These are phyloP conservation scores for Propithecus deckenii DNA, from an alignment of 2,797 vertebrate genomes.

Conservation along the genomic window DNA sequence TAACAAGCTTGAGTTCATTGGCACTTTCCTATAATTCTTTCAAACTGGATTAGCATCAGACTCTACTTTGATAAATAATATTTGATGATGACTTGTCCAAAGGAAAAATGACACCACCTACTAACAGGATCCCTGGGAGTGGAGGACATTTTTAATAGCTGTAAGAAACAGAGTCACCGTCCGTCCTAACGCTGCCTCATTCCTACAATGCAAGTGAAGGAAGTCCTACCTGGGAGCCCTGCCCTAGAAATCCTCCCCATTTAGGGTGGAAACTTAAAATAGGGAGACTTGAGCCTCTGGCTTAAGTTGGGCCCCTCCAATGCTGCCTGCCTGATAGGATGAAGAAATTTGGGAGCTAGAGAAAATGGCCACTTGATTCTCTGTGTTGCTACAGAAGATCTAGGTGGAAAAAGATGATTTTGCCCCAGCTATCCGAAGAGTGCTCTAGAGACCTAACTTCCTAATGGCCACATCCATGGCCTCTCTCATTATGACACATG, in stretches of 20 bases:
- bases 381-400: accelerated
- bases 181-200: not conserved
- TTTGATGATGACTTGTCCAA: not conserved
- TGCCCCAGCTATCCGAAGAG: not conserved
- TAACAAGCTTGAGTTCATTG: not conserved
- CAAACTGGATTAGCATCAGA: not conserved
- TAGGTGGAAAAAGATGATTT: not conserved
- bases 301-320: not conserved
- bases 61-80: not conserved
- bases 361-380: not conserved
- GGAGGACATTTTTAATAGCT: not conserved
- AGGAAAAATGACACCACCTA: not conserved
- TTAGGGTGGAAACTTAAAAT: not conserved
- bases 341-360: not conserved
- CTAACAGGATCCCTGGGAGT: not conserved
- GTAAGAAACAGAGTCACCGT: not conserved
- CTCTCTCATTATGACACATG: not conserved
- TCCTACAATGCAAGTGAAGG: no score
- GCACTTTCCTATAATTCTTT: not conserved
- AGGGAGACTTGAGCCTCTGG: not conserved
- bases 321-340: not conserved
- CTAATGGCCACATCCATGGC: not conserved
- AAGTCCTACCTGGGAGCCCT: not conserved
- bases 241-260: not conserved
- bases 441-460: not conserved